These are phyloP conservation scores for Sebastes paucispinis DNA, from an alignment of 2,797 vertebrate species.

Conservation along the genomic window DNA sequence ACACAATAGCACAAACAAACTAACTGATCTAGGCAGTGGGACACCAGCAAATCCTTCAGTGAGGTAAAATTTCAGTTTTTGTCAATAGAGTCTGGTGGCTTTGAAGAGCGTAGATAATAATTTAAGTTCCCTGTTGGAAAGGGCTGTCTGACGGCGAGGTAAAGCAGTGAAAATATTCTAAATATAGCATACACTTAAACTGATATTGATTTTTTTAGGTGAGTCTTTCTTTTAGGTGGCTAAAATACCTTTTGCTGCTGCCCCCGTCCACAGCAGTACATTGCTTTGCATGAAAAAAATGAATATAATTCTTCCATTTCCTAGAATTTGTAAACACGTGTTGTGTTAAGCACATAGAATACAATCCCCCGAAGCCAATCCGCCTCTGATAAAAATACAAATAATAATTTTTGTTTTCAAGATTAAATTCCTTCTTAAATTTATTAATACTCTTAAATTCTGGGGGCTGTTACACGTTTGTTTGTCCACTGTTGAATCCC, in stretches of 20 bases:
- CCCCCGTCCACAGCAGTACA: no score
- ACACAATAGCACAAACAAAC: no score
- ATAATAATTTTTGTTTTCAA: background rate
- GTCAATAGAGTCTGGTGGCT: background rate
- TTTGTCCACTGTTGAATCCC: background rate
- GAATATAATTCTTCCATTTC: background rate
- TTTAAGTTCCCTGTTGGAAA: background rate
- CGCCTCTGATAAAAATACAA: background rate
- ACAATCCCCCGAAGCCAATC: background rate
- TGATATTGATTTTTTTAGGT: no score
- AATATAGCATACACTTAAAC: background rate
- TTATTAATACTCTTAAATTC: background rate
- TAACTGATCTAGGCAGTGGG: no score
- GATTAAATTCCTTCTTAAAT: background rate
- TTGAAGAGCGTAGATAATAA: background rate
- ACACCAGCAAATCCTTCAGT: background rate
- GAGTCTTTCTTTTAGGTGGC: no score
- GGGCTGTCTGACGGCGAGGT: background rate
- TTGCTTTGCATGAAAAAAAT: background rate
- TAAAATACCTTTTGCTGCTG: no score
- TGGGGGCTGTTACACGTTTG: background rate
- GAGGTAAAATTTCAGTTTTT: background rate
- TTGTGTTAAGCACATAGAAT: background rate
- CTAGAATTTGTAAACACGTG: fast-evolving
- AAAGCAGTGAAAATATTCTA: background rate